These are phyloP conservation scores for Machimus rusticus DNA, from an alignment of 2,888 invertebrate species.

Conservation along the genomic window DNA sequence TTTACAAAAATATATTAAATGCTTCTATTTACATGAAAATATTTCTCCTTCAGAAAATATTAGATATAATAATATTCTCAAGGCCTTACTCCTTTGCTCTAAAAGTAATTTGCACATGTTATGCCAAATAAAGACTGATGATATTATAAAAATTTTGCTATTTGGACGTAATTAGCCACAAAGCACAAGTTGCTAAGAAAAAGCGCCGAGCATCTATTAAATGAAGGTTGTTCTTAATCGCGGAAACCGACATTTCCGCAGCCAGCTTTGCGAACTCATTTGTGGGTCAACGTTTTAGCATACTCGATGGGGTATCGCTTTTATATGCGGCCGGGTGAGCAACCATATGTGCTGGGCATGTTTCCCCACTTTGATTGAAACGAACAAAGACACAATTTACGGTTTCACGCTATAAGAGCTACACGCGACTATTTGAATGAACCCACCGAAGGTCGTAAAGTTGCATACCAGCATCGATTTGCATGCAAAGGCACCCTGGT, in stretches of 20 bases:
- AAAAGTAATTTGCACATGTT: not conserved
- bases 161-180: not conserved
- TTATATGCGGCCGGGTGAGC: not conserved
- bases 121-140: not conserved
- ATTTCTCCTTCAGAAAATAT: no score
- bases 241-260: not conserved
- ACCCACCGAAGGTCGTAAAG: not conserved
- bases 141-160: not conserved
- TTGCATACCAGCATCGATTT: constrained; percentile 19
- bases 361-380: not conserved
- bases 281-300: not conserved
- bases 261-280: not conserved
- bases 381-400: constrained; percentile 5
- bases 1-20: no score
- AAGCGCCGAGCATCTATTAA: not conserved
- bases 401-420: constrained; percentile 16
- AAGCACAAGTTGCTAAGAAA: not conserved
- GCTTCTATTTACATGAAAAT: no score
- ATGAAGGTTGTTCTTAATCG: not conserved
- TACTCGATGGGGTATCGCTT: not conserved
- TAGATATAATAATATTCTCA: no score
- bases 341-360: not conserved
- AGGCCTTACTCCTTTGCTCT: no score
- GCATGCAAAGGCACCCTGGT: not conserved
- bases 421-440: constrained; percentile 10